Evolutionary conservation across 2,888 invertebrate species (phyloP), one percentile per base, ranked within the genome.

Genomic region (Aelia acuminata): DNA sequence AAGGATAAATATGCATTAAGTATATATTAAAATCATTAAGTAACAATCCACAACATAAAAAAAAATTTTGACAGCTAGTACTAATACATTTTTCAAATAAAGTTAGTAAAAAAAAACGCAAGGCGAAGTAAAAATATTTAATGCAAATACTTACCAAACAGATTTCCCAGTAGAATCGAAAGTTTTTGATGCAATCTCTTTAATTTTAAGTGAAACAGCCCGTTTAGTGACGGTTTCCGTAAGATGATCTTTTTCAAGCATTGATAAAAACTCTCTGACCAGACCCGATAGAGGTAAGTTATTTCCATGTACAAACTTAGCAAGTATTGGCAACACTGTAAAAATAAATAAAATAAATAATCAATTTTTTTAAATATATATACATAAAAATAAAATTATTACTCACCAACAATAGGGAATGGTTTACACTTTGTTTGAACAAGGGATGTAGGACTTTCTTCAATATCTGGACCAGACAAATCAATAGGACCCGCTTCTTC

Each of bases 231-330:
- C 47, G 47, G 26, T 84, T 48, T 89, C 75, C 10, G 87, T n/a
- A 22, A 85, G 87, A 35, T 87, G 49, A 18, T 89, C 89, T 48
- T 89, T 89, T 26, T 89, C 89, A 35, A 89, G n/a, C 2, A 39
- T 39, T 26, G 48, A 26, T 26, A 89, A 26, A 57, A 89, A 89
- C 35, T 89, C 89, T 31, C 35, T 63, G 18, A 90, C 48, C 13
- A 90, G 75, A 22, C 47, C 53, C 11, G 47, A 47, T 8, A 84
- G 26, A 18, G 89, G 87, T n/a, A 63, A 80, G 35, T 70, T 86
- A 57, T 89, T 90, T 49, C 89, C 90, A 50, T 90, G 89, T n/a
- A 90, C 87, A 10, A 90, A 80, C 84, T 87, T 89, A 26, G 80
- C 89, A 11, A 90, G 85, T 18, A 50, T 53, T 85, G 88, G 87